Evolutionary conservation across 1,140 invertebrate species (phyloP).

Genomic region (Drosophila pachea): DNA sequence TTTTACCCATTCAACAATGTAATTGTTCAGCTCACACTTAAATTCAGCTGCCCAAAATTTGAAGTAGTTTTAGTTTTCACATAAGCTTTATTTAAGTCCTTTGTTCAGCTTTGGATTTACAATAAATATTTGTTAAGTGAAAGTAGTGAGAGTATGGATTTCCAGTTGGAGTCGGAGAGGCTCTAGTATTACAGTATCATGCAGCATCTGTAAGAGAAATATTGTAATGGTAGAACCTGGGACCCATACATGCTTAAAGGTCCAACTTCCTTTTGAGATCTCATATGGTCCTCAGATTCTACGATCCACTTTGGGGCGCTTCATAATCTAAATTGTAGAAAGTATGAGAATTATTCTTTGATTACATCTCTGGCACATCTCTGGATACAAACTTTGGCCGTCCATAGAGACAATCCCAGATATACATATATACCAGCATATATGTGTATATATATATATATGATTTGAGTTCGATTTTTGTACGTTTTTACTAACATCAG

Average conservation of each 20-base stretch:
- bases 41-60: slow-evolving; percentile 32
- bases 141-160: neutral
- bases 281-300: too few relatives aligned
- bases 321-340: neutral
- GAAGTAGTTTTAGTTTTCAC: slow-evolving; percentile 40
- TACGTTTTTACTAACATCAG: slow-evolving; percentile 66
- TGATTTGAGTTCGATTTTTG: neutral
- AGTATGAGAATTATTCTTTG: neutral
- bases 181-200: too few relatives aligned
- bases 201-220: too few relatives aligned
- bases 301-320: too few relatives aligned
- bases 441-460: neutral
- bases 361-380: neutral
- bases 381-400: neutral
- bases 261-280: too few relatives aligned
- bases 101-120: slow-evolving; percentile 20
- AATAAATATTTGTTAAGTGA: slow-evolving; percentile 48
- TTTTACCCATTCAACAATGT: slow-evolving; percentile 47
- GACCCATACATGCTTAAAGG: too few relatives aligned
- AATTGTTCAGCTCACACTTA: slow-evolving; percentile 57
- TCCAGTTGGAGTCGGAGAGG: too few relatives aligned
- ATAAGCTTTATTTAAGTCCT: slow-evolving; percentile 37
- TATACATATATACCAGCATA: neutral
- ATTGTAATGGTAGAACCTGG: too few relatives aligned
- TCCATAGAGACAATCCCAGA: neutral